Evolutionary conservation across 2,888 invertebrate genomes (phyloP).

Genomic region (Catocala nupta): DNA sequence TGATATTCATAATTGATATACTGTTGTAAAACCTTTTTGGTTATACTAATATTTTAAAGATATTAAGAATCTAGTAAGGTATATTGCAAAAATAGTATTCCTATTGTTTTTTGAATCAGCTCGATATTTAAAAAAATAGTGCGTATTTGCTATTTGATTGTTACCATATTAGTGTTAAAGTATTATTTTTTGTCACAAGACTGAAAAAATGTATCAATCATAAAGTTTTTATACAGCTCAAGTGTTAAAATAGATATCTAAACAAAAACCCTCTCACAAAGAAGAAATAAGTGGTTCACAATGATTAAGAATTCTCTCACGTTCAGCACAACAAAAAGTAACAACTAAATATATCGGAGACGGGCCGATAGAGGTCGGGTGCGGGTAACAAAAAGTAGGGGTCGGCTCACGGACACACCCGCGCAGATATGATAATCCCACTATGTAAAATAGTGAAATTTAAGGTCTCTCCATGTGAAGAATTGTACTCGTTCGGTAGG

Average conservation of each 20-base stretch:
- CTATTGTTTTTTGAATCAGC: too few species aligned
- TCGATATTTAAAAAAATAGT: too few species aligned
- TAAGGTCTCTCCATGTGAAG: slow-evolving; percentile 87
- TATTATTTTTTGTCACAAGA: too few species aligned
- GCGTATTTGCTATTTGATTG: too few species aligned
- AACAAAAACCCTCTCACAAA: slow-evolving; percentile 58
- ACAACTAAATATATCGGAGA: slow-evolving; percentile 87
- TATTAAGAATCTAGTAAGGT: too few species aligned
- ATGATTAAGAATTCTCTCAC: slow-evolving; percentile 84
- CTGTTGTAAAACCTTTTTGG: too few species aligned
- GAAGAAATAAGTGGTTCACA: slow-evolving; percentile 62
- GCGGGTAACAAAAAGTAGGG: slow-evolving; percentile 84
- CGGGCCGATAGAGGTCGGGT: slow-evolving; percentile 83
- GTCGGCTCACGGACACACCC: slow-evolving; percentile 70
- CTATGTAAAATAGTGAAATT: slow-evolving; percentile 88
- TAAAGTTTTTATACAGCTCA: slow-evolving; percentile 14
- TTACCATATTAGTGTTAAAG: too few species aligned
- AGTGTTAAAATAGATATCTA: slow-evolving; percentile 47
- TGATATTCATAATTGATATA: too few species aligned
- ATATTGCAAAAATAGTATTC: too few species aligned
- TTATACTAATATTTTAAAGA: too few species aligned
- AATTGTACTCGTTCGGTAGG: slow-evolving; percentile 82
- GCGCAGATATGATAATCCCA: slow-evolving; percentile 85
- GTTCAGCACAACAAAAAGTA: slow-evolving; percentile 84
- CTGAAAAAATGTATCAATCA: neutral